These are phyloP conservation scores for Coenonympha arcania DNA, from an alignment of 2,888 invertebrate genomes.

Conservation along the genomic window DNA sequence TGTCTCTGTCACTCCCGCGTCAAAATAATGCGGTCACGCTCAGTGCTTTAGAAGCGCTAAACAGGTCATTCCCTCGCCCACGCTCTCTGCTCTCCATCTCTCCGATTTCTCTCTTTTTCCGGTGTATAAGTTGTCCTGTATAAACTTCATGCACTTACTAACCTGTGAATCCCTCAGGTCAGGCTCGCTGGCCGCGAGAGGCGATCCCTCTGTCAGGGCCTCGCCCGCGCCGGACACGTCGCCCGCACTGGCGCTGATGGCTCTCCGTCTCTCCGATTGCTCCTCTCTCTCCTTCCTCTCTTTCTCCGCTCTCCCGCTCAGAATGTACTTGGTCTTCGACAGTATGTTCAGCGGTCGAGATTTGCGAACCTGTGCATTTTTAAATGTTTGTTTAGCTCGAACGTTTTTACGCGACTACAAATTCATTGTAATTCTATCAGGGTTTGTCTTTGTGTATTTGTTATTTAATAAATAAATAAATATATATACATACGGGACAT, in stretches of 20 bases:
- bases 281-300: slow-evolving; percentile 33
- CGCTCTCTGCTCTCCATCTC: background rate
- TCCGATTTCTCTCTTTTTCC: background rate
- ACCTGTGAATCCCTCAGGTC: slow-evolving; percentile 73
- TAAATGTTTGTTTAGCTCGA: background rate
- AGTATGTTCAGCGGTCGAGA: slow-evolving; percentile 57
- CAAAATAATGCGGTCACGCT: too few relatives aligned
- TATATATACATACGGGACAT: too few relatives aligned
- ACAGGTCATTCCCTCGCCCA: too few relatives aligned
- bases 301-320: slow-evolving; percentile 43
- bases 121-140: too few relatives aligned
- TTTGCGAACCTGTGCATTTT: slow-evolving; percentile 49
- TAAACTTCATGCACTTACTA: too few relatives aligned
- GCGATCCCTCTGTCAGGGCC: slow-evolving; percentile 38
- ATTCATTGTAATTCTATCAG: too few relatives aligned
- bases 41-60: too few relatives aligned
- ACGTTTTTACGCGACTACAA: too few relatives aligned
- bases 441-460: too few relatives aligned
- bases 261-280: slow-evolving; percentile 37
- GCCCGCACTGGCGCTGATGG: slow-evolving; percentile 51
- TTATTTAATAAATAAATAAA: too few relatives aligned
- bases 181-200: slow-evolving; percentile 78
- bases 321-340: slow-evolving; percentile 52
- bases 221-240: slow-evolving; percentile 70
- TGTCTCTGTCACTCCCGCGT: too few relatives aligned